Evolutionary conservation across 2,888 invertebrate species (phyloP).

Genomic region (Habrosyne pyritoides): DNA sequence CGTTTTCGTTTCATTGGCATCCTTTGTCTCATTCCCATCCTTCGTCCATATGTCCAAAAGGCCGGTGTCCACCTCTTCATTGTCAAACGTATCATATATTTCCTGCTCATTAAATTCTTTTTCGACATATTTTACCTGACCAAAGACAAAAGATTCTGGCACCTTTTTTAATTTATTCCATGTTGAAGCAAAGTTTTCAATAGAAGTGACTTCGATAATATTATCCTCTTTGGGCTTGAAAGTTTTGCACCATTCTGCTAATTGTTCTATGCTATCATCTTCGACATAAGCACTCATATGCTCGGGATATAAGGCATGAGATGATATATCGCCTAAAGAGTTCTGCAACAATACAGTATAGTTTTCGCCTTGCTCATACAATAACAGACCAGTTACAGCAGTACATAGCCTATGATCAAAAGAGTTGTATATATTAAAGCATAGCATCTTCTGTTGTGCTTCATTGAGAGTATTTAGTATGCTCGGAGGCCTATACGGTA

Average conservation of each 20-base stretch:
- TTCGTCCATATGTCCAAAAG: conserved; percentile 64
- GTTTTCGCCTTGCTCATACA: conserved; percentile 56
- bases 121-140: conserved; percentile 30
- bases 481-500: conserved; percentile 69
- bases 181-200: conserved; percentile 51
- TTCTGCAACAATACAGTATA: conserved; percentile 65
- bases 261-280: conserved; percentile 52
- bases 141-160: conserved; percentile 50
- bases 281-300: conserved; percentile 57
- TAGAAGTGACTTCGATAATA: conserved; percentile 52
- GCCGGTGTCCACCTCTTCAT: conserved; percentile 59
- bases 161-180: conserved; percentile 58
- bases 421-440: conserved; percentile 58
- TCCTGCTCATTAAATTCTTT: conserved; percentile 57
- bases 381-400: conserved; percentile 56
- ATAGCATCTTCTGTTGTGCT: conserved; percentile 56
- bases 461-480: conserved; percentile 55
- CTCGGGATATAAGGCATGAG: conserved; percentile 59
- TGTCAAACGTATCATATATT: conserved; percentile 55
- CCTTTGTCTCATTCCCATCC: conserved; percentile 24
- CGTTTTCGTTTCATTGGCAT: conserved; percentile 23
- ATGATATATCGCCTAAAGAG: conserved; percentile 70
- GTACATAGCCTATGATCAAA: conserved; percentile 58
- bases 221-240: conserved; percentile 41
- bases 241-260: conserved; percentile 62